Evolutionary conservation across 2,797 vertebrate genomes (phyloP), one percentile per base, ranked within the genome.

Genomic region (Limnodromus scolopaceus): DNA sequence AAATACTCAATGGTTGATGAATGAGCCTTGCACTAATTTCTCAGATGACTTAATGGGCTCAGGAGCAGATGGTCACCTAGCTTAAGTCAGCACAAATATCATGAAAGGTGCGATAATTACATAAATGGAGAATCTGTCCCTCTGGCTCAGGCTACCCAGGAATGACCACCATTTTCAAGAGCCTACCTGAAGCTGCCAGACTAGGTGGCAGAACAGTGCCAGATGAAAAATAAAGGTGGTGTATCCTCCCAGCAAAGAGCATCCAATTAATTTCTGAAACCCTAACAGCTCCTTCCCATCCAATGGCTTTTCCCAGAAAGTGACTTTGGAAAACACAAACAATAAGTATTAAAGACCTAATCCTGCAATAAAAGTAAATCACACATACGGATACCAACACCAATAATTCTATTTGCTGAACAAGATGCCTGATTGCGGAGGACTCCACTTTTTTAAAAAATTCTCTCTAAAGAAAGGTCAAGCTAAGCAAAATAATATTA

Each of bases 401-500:
- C 61, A 92, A 89, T 92, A 66, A 82, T 38, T 83, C 46, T 48
- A 53, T 58, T 6, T 92, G 92, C 90, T 87, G 91, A 93, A 66
- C 58, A 83, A 81, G 55, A 94, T 90, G 83, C 28, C 64, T 68
- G 9, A 89, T 94, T 92, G 78, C 92, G 95, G 88, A 81, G 25
- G 77, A 87, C 66, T 92, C 55, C 2, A 25, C 49, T 68, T 69
- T 57, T 39, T 72, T 45, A 0, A 4, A 0, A 12, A 24, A 19
- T 28, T 79, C 89, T 92, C 83, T 81, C 84, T 88, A 69, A 88
- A 88, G 68, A 54, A 34, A 94, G 38, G 82, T 91, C 34, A 10
- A 91, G 77, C 80, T 93, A 89, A 94, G 94, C 96, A 97, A 96
- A 98, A 95, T 94, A 94, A 72, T 74, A 58, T 87, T 93, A 92